Base-by-base conservation (phyloP, 2,113 vertebrate species). In the Oryzias woworae region DNA sequence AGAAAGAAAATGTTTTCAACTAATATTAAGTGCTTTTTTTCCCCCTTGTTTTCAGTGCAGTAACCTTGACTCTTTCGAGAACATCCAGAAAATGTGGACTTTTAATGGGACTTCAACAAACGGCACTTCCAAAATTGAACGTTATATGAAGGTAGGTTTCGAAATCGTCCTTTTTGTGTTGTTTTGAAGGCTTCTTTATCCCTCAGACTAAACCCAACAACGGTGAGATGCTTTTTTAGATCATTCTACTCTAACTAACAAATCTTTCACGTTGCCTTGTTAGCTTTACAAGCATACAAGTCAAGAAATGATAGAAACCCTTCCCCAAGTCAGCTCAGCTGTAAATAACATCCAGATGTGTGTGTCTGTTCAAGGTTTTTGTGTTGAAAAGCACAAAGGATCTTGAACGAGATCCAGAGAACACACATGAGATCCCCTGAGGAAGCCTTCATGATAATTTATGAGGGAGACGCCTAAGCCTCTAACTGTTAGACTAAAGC, bases 31-130 rank as follows among this genome's bases (percentile, higher is more conserved):
- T 36, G 36, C 8, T 36, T 36, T 53, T 53, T 66, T 13, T 53
- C 68, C 53, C 4, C 17, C 47, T 7, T 75, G 22, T 62, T 88
- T 87, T 50, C 82, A 93, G 92, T 93, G 91, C 69, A 83, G 59
- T 4, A 81, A 47, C 13, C 79, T 90, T 0, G 69, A 90, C 73
- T 88, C 82, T 1, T 71, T 65, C 53, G 60, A 84, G 0, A 79
- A 17, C 58, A 0, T 89, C 1, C 41, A 0, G 0, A 2, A 4
- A 0, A 1, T 77, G 3, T 6, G 88, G 7, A 17, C 10, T 4
- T 7, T 1, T 7, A 89, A 86, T 2, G 0, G 58, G 49, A 67
- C 66, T 1, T 0, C 0, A 3, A 8, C 0, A 41, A 87, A 87
- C 54, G 0, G 0, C n/a, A 77, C 78, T 1, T 0, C 10, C 4